phyloP scores from a whole-genome alignment of 2,113 vertebrate species.

The Archilochus colubris region DNA sequence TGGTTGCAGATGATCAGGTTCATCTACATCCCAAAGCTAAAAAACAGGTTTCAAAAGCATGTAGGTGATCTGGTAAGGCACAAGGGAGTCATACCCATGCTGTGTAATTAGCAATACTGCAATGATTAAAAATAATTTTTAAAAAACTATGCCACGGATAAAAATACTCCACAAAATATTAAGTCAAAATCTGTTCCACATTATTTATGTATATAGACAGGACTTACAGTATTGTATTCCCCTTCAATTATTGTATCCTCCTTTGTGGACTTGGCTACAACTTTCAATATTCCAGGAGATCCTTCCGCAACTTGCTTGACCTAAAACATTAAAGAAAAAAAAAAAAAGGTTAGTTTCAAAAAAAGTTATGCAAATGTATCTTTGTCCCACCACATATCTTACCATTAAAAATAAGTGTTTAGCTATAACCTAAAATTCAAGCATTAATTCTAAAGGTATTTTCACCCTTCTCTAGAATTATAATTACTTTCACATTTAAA shows the following conservation, averaged over 20 bases:
- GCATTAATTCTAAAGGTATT: background rate
- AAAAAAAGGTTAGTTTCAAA: background rate
- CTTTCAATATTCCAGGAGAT: constrained; percentile 76
- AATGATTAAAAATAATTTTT: background rate
- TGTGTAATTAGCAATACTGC: background rate
- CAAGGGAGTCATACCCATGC: background rate
- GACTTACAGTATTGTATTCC: constrained; percentile 85
- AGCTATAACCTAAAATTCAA: background rate
- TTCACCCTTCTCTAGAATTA: background rate
- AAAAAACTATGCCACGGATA: background rate
- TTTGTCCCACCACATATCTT: background rate
- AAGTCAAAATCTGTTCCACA: background rate
- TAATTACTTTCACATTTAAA: background rate
- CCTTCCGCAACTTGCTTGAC: constrained; percentile 78
- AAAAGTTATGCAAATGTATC: background rate
- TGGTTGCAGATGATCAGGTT: background rate
- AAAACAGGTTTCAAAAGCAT: background rate
- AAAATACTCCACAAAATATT: background rate
- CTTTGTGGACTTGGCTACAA: constrained; percentile 70
- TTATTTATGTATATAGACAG: background rate
- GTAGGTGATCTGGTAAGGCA: background rate
- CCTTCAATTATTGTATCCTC: constrained; percentile 64
- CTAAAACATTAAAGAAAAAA: constrained; percentile 48
- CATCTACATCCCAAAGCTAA: background rate
- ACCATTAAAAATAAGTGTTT: background rate